Percentiles rank a stretch among this genome's conserved stretches.
Conservation (phyloP, 2,113 vertebrate genomes). For the Gymnogyps californianus region DNA sequence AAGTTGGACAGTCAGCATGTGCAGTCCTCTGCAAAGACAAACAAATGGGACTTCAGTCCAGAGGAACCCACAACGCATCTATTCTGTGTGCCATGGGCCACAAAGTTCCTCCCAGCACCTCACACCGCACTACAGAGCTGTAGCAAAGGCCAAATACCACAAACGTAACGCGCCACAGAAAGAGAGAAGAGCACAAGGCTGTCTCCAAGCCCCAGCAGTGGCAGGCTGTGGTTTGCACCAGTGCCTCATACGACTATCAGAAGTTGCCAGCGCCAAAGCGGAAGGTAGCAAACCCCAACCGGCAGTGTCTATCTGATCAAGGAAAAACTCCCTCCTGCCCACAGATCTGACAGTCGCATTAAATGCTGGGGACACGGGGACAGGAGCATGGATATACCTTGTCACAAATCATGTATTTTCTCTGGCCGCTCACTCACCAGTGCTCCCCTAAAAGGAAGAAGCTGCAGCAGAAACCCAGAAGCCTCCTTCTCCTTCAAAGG, state of each 20-base stretch:
- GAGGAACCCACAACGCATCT: not conserved
- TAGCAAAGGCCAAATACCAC: not conserved
- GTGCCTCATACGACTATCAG: not conserved
- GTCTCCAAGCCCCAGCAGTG: not conserved
- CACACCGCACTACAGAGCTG: not conserved
- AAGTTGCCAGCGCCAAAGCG: not conserved
- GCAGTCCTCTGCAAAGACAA: not conserved
- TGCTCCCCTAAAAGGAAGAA: not conserved
- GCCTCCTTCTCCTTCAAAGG: not conserved
- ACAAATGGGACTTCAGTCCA: not conserved
- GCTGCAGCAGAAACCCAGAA: not conserved
- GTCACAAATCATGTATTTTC: not conserved
- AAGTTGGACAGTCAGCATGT: not conserved
- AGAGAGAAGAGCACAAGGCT: not conserved
- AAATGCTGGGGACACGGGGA: accelerated
- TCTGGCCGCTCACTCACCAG: not conserved
- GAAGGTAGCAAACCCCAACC: not conserved
- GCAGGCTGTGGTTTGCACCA: not conserved
- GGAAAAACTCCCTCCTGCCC: not conserved
- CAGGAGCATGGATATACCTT: accelerated
- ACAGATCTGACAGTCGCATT: not conserved
- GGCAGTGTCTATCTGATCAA: not conserved
- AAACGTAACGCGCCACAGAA: not conserved
- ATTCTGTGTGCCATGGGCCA: not conserved
- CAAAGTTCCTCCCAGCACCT: not conserved